These are phyloP conservation scores for Gasterosteus nipponicus DNA, from an alignment of 2,113 vertebrate species.

Conservation along the genomic window DNA sequence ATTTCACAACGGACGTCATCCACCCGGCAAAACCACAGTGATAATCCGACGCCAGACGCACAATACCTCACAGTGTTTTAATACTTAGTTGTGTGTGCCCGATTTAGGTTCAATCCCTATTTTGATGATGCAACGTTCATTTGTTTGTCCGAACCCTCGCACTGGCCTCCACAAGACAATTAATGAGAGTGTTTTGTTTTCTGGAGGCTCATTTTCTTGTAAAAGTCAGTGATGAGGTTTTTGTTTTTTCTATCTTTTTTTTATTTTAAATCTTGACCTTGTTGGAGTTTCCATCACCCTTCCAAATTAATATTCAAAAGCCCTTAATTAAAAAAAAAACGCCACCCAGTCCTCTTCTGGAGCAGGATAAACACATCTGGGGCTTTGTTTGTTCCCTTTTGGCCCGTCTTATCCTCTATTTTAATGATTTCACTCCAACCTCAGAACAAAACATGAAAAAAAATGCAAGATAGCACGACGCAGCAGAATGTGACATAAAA, in stretches of 20 bases:
- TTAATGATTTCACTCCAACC: constrained; percentile 81
- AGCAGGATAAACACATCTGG: constrained; percentile 78
- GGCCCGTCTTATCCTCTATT: constrained; percentile 76
- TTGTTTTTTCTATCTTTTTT: constrained; percentile 70
- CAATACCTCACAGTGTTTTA: constrained; percentile 14
- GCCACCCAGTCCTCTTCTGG: constrained; percentile 70
- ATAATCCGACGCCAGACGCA: constrained; percentile 4
- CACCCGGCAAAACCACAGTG: neutral
- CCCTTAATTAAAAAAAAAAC: constrained; percentile 71
- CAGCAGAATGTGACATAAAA: constrained; percentile 80
- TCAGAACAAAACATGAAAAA: constrained; percentile 44
- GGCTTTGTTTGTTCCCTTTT: constrained; percentile 81
- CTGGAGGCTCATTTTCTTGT: constrained; percentile 75
- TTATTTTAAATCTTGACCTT: constrained; percentile 77
- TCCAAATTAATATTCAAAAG: constrained; percentile 82
- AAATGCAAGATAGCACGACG: constrained; percentile 69
- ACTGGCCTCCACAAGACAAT: constrained; percentile 66
- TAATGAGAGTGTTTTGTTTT: constrained; percentile 81
- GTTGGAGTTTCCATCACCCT: constrained; percentile 79
- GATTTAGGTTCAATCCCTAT: constrained; percentile 61
- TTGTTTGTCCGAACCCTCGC: constrained; percentile 63
- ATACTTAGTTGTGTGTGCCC: neutral
- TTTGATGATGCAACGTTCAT: constrained; percentile 69
- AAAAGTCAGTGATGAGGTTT: constrained; percentile 77
- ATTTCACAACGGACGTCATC: constrained; percentile 13